These are phyloP conservation scores for Coremacera marginata DNA, from an alignment of 2,888 invertebrate genomes.

Conservation along the genomic window DNA sequence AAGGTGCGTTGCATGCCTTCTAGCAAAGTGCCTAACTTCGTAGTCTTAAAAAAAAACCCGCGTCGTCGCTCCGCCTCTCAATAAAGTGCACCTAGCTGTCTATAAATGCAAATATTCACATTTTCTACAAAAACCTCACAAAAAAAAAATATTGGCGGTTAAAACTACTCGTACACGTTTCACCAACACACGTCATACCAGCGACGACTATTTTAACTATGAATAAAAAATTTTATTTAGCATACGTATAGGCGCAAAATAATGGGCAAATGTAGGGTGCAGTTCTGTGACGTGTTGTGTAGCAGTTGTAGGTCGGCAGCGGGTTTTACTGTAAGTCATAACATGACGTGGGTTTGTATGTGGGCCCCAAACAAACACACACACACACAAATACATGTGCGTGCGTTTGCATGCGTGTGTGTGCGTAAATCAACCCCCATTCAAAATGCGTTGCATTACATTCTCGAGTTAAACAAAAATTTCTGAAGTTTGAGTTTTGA, in stretches of 20 bases:
- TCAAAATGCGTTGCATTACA: constrained; percentile 28
- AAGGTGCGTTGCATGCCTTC: too few species aligned
- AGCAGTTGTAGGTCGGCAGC: not conserved
- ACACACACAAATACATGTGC: not conserved
- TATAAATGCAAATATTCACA: not conserved
- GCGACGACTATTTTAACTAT: not conserved
- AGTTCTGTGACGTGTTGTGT: not conserved
- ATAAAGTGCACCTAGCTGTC: not conserved
- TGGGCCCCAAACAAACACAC: not conserved
- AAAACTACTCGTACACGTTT: not conserved
- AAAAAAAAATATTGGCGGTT: constrained; percentile 2
- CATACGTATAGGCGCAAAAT: not conserved
- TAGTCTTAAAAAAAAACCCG: too few species aligned
- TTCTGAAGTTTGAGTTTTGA: constrained; percentile 57
- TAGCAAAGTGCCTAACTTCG: too few species aligned
- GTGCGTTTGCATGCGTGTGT: not conserved
- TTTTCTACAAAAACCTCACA: not conserved
- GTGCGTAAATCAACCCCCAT: constrained; percentile 33
- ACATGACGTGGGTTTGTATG: not conserved
- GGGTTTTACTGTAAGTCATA: too few species aligned
- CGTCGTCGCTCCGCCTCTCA: too few species aligned
- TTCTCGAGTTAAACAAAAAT: constrained; percentile 25
- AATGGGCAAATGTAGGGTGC: constrained; percentile 9
- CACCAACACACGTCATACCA: not conserved
- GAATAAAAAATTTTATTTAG: not conserved